Evolutionary conservation across 2,797 vertebrate genomes (phyloP).

Genomic region (Eleutherodactylus coqui): DNA sequence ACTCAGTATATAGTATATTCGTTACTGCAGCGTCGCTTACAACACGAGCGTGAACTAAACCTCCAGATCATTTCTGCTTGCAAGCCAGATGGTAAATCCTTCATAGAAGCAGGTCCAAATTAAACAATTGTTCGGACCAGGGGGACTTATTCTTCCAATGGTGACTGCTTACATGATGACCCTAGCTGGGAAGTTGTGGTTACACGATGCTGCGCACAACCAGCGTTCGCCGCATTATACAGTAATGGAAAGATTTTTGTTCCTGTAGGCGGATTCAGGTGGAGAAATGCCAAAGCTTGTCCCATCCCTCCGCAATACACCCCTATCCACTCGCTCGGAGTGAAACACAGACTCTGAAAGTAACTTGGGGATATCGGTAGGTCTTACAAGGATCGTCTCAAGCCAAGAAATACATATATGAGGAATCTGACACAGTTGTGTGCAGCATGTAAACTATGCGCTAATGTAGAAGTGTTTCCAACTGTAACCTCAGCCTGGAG

Average conservation of each 20-base stretch:
- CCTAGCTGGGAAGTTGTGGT: neutral
- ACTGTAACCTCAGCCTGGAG: neutral
- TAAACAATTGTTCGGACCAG: neutral
- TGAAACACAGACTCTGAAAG: slow-evolving; percentile 2
- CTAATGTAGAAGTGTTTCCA: neutral
- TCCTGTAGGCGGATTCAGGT: slow-evolving; percentile 54
- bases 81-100: neutral
- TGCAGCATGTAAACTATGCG: neutral
- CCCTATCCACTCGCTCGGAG: slow-evolving; percentile 7
- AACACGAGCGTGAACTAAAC: neutral
- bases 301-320: slow-evolving; percentile 23
- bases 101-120: neutral
- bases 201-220: slow-evolving; percentile 16
- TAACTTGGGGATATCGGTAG: slow-evolving; percentile 7
- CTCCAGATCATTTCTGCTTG: neutral
- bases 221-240: neutral
- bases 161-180: neutral
- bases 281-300: slow-evolving; percentile 31
- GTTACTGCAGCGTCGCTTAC: neutral
- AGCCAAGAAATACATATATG: neutral
- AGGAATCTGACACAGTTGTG: neutral
- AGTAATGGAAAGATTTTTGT: slow-evolving; percentile 57
- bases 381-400: neutral
- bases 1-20: neutral
- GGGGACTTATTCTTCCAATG: neutral